Evolutionary conservation across 2,797 vertebrate genomes (phyloP), one percentile per base, ranked within the genome.

Genomic region (Centroberyx gerrardi): DNA sequence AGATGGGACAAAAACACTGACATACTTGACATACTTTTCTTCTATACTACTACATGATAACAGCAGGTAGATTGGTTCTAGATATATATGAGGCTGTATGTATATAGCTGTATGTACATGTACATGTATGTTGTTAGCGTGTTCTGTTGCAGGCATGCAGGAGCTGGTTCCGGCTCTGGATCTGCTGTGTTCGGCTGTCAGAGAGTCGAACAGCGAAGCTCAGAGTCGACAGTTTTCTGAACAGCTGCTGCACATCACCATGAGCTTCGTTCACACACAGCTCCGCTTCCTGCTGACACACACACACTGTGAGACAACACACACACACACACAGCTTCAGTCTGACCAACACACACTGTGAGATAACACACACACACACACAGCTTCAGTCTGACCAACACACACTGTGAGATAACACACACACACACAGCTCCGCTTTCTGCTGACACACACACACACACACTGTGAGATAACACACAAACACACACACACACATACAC

Each of bases 191-290:
- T 94, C 93, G 2, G 95, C 97, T 0, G 96, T 99, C 90, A 95
- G 82, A 78, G 97, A 96, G n/a, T 98, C 94, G 0, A 91, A 97
- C 73, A 88, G 93, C 14, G 97, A 99, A 84, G 92, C 96, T 53
- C 96, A 98, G 76, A 98, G 97, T 82, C 97, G 96, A 48, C 97
- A 96, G 84, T 99, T 99, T 75, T 97, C 97, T 0, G 98, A 99
- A 68, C 98, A 99, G 74, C 95, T 99, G 72, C 95, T 99, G 64
- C 95, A 89, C 89, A 95, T 98, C 83, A 97, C 97, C 0, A 60
- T 98, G 49, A 86, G 80, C 67, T 99, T 99, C 76, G 94, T 99
- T 27, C 96, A 95, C 91, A 96, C 91, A 8, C 97, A 98, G 87
- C 94, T 98, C 74, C 92, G 92, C 59, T 94, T 92, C 0, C 80